These are phyloP conservation scores for Squalus acanthias DNA, from an alignment of 2,797 vertebrate species.

Conservation along the genomic window DNA sequence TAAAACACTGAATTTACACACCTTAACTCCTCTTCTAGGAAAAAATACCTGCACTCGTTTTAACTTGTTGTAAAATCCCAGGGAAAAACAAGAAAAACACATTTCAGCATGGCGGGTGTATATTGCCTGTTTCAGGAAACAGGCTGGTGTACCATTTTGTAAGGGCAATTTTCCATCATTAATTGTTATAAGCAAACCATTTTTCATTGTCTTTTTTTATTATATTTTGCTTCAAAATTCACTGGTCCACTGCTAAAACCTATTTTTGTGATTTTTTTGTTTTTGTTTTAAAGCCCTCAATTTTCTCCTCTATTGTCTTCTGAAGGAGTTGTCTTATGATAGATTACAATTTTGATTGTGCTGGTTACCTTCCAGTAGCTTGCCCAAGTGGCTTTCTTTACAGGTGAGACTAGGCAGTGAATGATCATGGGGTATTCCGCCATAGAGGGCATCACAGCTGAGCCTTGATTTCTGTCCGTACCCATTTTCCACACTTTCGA, in stretches of 20 bases:
- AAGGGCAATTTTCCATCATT: neutral
- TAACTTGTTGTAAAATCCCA: neutral
- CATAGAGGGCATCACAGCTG: neutral
- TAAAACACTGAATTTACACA: neutral
- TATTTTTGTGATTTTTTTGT: neutral
- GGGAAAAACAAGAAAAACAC: neutral
- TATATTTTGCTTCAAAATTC: neutral
- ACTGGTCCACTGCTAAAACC: neutral
- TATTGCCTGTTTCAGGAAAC: neutral
- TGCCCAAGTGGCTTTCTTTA: neutral
- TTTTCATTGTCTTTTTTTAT: neutral
- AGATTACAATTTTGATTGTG: neutral
- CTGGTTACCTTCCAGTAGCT: neutral
- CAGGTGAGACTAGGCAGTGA: neutral
- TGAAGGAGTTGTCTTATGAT: neutral
- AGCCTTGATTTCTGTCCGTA: neutral
- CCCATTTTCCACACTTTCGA: neutral
- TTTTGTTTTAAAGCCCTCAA: no score
- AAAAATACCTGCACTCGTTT: neutral
- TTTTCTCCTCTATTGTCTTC: neutral
- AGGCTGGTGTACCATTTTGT: no score
- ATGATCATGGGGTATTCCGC: neutral
- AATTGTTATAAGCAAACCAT: neutral
- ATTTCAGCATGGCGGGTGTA: neutral
- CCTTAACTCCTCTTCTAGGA: neutral